Conservation (phyloP, 2,113 vertebrate genomes). For the Sturnus vulgaris region DNA sequence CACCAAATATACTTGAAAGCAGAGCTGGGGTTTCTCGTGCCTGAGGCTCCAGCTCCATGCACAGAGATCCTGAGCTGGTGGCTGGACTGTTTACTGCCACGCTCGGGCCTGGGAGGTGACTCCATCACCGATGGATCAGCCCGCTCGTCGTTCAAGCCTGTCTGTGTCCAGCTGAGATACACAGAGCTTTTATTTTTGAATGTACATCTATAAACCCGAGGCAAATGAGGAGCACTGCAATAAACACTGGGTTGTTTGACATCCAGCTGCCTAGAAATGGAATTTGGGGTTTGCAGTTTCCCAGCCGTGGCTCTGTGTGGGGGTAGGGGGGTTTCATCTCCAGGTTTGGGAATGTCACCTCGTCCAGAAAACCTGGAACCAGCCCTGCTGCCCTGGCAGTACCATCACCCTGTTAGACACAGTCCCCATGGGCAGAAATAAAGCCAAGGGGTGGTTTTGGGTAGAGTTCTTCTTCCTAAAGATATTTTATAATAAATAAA, state of each 20-base stretch:
- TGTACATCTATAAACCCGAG: neutral
- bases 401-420: neutral
- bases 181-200: constrained; percentile 13
- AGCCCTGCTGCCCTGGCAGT: neutral
- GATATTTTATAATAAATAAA: neutral
- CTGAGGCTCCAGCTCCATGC: neutral
- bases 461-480: neutral
- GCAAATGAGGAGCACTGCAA: neutral
- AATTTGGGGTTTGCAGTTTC: neutral
- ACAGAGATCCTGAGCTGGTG: neutral
- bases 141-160: fast-evolving
- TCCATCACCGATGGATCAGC: fast-evolving
- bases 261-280: neutral
- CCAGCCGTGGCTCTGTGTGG: fast-evolving
- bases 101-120: neutral
- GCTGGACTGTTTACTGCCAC: neutral
- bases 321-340: fast-evolving
- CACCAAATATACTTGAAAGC: constrained; percentile 8
- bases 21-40: neutral
- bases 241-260: constrained; percentile 10
- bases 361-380: neutral
- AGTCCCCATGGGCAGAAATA: neutral
- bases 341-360: neutral
- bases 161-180: neutral
- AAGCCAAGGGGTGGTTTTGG: neutral